Base-by-base conservation (phyloP, 1,140 invertebrate genomes). In the Andrena cerasifolii region DNA sequence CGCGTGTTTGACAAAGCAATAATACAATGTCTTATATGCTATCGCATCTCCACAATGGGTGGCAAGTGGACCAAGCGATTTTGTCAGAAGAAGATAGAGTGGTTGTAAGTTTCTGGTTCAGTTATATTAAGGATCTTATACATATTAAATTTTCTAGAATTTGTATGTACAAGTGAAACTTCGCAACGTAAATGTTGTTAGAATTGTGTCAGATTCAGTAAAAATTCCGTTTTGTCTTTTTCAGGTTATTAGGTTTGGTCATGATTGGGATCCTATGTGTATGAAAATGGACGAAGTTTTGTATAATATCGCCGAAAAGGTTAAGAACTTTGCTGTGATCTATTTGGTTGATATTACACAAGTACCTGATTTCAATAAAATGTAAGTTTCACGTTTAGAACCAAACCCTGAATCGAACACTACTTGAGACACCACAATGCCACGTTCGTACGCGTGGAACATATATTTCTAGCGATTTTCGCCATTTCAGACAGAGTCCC, bases 241-340 rank as follows among this genome's bases (percentile, higher is more conserved):
- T 56, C 82, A 96, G 97, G 96, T 99, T 0, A 99, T 99, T 76
- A 94, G 99, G 75, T 99, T 99, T 94, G 99, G 99, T 0, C 99
- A 99, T 88, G 99, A 99, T 94, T 99, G 99, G 99, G 99, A 99
- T 90, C 99, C 99, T 8, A 98, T 98, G 21, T 99, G 99, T 92
- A 99, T 99, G 99, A 99, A 99, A 94, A 99, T 99, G 99, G 99
- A 99, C 90, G 99, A 99, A 94, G 97, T 99, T 0, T 93, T 99
- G 2, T 99, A 99, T 92, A 98, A 97, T 89, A 99, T 99, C 85
- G 98, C 98, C 0, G 98, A 99, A 90, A 99, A 99, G 94, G 98
- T 99, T 0, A 98, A 98, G 89, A 98, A 99, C 89, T 99, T 99
- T 94, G 99, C 99, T 1, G 98, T 99, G 26, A 97, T 99, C 72